Evolutionary conservation across 1,140 invertebrate genomes (phyloP).

Genomic region (Tyrophagus putrescentiae): DNA sequence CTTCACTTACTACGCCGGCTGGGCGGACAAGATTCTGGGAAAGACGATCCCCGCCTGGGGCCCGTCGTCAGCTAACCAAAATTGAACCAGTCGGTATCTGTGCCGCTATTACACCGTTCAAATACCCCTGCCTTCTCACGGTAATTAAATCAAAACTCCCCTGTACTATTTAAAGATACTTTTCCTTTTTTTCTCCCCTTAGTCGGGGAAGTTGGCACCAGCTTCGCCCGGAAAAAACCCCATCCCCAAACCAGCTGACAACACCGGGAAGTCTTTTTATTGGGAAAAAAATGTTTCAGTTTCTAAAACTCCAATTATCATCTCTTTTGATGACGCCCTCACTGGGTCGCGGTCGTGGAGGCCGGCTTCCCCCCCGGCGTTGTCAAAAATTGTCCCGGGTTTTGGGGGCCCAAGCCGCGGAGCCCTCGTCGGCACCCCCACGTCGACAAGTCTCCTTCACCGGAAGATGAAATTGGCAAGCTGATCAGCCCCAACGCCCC

Average conservation of each 20-base stretch:
- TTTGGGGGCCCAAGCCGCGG: constrained; percentile 65
- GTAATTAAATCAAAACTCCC: too few relatives aligned
- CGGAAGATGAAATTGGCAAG: constrained; percentile 48
- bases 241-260: constrained; percentile 42
- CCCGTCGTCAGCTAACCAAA: constrained; percentile 38
- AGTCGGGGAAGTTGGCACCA: constrained; percentile 33
- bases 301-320: constrained; percentile 9
- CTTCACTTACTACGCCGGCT: constrained; percentile 74
- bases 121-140: constrained; percentile 43
- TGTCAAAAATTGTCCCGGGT: constrained; percentile 62
- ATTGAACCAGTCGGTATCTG: constrained; percentile 43
- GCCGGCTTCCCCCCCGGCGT: constrained; percentile 78
- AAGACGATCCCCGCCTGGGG: constrained; percentile 60
- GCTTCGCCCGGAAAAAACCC: constrained; percentile 42
- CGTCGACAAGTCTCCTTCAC: constrained; percentile 39
- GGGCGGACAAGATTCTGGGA: constrained; percentile 77
- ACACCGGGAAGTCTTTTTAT: constrained; percentile 29
- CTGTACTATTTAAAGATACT: too few relatives aligned
- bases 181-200: constrained; percentile 57
- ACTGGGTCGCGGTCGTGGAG: constrained; percentile 56
- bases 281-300: background rate
- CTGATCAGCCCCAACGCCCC: constrained; percentile 56
- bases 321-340: constrained; percentile 54
- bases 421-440: constrained; percentile 54
- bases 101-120: constrained; percentile 45